Evolutionary conservation across 2,113 vertebrate species (phyloP).

Genomic region (Galbula dea): DNA sequence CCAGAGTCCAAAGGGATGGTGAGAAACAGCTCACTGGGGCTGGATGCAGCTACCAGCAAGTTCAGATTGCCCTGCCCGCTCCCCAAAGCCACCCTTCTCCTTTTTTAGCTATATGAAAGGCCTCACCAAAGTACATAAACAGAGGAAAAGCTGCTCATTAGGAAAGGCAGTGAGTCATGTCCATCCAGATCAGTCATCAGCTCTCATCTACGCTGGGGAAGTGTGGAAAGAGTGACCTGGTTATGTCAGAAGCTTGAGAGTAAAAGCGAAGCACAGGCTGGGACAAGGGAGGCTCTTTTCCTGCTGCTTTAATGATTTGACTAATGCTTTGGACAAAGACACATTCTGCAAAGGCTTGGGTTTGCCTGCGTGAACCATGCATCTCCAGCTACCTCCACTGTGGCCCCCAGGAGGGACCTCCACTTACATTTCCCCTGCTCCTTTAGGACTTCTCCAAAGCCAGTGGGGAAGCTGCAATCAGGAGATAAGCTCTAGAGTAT

Average conservation of each 20-base stretch:
- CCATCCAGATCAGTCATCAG: not conserved
- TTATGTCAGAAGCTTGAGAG: slow-evolving; percentile 36
- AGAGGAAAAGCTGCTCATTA: not conserved
- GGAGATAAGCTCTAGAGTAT: not conserved
- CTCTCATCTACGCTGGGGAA: not conserved
- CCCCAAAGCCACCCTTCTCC: slow-evolving; percentile 15
- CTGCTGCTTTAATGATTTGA: not conserved
- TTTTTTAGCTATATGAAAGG: not conserved
- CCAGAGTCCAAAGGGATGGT: not conserved
- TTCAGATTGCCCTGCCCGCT: not conserved
- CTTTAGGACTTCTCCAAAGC: not conserved
- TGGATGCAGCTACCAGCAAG: not conserved
- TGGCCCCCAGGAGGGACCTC: not conserved
- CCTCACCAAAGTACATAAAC: not conserved
- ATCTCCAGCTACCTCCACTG: rapidly evolving
- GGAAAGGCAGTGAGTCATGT: slow-evolving; percentile 17
- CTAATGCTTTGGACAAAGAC: not conserved
- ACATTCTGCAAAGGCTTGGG: not conserved
- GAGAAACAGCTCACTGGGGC: not conserved
- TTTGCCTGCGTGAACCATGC: rapidly evolving
- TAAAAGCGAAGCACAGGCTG: not conserved
- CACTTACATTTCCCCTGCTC: not conserved
- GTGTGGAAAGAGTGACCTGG: slow-evolving; percentile 61
- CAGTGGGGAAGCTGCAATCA: not conserved
- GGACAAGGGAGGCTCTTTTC: slow-evolving; percentile 4